phyloP scores from a whole-genome alignment of 2,888 invertebrate species.

The Tetanocera ferruginea region DNA sequence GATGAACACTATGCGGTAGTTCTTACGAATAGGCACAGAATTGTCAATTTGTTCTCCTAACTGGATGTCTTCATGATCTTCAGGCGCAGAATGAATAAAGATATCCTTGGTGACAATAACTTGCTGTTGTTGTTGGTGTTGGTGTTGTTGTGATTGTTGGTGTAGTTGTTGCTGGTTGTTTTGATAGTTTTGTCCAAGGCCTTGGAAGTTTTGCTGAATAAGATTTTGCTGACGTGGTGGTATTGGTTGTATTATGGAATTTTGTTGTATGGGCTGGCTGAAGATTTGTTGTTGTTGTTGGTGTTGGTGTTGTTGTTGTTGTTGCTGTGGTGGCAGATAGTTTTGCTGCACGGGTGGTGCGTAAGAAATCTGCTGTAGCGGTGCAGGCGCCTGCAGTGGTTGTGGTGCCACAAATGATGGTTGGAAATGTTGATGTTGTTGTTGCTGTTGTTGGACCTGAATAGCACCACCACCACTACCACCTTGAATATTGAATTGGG shows the following conservation, averaged over 20 bases:
- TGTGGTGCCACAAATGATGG: constrained; percentile 5
- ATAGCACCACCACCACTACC: background rate
- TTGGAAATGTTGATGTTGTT: background rate
- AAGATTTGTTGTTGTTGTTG: constrained; percentile 11
- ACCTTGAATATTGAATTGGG: constrained; percentile 46
- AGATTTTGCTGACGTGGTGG: constrained; percentile 31
- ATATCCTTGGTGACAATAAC: constrained; percentile 65
- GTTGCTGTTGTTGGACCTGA: constrained; percentile 16
- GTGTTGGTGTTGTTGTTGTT: constrained; percentile 26
- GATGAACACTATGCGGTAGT: constrained; percentile 69
- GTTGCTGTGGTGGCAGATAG: constrained; percentile 3
- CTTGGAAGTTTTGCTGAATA: constrained; percentile 21
- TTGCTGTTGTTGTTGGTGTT: constrained; percentile 43
- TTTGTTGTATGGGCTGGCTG: constrained; percentile 5
- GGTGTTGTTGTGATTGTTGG: constrained; percentile 30
- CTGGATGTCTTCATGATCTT: constrained; percentile 57
- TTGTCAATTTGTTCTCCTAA: constrained; percentile 50
- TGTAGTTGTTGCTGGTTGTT: constrained; percentile 48
- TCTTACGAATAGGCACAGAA: constrained; percentile 62
- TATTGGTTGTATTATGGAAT: constrained; percentile 34
- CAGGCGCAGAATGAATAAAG: constrained; percentile 66
- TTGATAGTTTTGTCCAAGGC: too few relatives aligned
- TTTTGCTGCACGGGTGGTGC: constrained; percentile 11
- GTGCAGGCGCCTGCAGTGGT: background rate
- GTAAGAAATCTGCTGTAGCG: too few relatives aligned